Evolutionary conservation across 2,888 invertebrate genomes (phyloP).

Genomic region (Meteorus cinctellus): DNA sequence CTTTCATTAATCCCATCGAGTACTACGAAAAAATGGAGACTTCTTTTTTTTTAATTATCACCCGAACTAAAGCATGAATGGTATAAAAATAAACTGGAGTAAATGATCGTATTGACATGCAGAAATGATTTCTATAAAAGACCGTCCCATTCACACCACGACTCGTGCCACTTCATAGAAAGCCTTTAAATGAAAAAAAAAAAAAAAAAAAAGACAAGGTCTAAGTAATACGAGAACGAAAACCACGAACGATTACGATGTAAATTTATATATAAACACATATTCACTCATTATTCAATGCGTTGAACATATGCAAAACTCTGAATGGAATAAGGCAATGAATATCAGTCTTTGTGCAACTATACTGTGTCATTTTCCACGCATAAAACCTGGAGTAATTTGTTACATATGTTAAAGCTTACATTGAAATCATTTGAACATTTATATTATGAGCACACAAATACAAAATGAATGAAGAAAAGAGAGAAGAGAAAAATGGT

Average conservation of each 20-base stretch:
- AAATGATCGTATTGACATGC: not conserved
- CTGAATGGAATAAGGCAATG: constrained; percentile 29
- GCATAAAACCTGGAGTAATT: constrained; percentile 20
- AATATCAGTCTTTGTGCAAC: constrained; percentile 25
- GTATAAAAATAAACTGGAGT: not conserved
- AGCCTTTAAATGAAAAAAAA: not conserved
- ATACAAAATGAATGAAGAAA: not conserved
- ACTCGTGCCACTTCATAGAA: not conserved
- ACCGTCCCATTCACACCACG: constrained; percentile 10
- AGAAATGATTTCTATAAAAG: constrained; percentile 9
- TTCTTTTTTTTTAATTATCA: too few species aligned
- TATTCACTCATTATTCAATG: constrained; percentile 8
- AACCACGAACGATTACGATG: not conserved
- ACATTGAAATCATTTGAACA: constrained; percentile 15
- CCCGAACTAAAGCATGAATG: not conserved
- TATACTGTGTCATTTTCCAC: constrained; percentile 28
- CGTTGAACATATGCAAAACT: constrained; percentile 21
- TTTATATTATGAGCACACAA: not conserved
- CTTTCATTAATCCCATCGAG: too few species aligned
- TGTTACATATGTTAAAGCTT: constrained; percentile 25
- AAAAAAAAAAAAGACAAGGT: not conserved
- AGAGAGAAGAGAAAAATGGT: not conserved
- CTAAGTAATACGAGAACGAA: not conserved
- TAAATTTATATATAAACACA: not conserved
- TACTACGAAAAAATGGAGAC: too few species aligned